Base-by-base conservation (phyloP, 2,113 vertebrate genomes). In the Ciconia boyciana region DNA sequence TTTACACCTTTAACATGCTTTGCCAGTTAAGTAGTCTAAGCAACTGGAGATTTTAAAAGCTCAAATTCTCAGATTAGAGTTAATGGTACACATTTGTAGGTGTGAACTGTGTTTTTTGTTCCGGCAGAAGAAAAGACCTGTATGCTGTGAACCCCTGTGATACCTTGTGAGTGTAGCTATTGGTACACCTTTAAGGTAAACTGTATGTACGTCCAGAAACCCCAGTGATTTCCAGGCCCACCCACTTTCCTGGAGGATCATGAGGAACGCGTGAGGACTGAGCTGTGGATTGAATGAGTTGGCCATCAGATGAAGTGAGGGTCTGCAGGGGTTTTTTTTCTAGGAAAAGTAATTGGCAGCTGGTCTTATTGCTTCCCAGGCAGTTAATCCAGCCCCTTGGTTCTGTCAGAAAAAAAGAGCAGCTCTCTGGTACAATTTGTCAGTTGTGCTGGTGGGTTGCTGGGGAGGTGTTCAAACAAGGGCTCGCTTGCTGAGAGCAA, bases 1-100 rank as follows among this genome's bases (percentile, higher is more conserved):
- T 69, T 61, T 65, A n/a, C 5, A 5, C 7, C 3, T 83, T 72
- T 24, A 28, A 58, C 1, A 0, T 1, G 0, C 14, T 54, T 58
- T 68, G n/a, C 39, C 3, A 8, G 12, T n/a, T 91, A 44, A 60
- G 12, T 21, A 41, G 2, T 61, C 14, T 52, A 39, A 88, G n/a
- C 39, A 84, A 24, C 13, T 32, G 26, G 51, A 89, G 43, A 66
- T 85, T 75, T 76, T 58, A 32, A 77, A 81, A 83, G 43, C 31
- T 58, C 8, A 16, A 1, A 21, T 80, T 71, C 32, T 54, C n/a
- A 14, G 31, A 16, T 48, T 61, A 21, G 25, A 41, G 24, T 76
- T 41, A 46, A 8, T 22, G n/a, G 3, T 60, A 19, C 21, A 18
- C 1, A 1, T 86, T 58, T 75, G 6, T 55, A 32, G 68, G 5